Conservation (phyloP, 2,797 vertebrate genomes). For the Peromyscus attwateri region DNA sequence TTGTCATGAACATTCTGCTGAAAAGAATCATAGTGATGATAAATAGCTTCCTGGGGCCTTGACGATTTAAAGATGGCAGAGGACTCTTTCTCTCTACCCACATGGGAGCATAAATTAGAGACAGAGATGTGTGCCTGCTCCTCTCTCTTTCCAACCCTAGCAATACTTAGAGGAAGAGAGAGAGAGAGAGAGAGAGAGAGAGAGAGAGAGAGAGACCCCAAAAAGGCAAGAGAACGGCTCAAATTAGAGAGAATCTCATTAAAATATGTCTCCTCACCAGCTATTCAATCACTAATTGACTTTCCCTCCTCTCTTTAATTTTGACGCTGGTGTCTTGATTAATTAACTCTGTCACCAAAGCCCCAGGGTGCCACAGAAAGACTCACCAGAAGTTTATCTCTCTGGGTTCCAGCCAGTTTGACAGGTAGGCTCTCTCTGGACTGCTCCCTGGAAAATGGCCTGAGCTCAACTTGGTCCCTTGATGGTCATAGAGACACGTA, state of each 20-base stretch:
- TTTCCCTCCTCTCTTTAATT: constrained; percentile 84
- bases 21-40: constrained; percentile 84
- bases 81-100: constrained; percentile 70
- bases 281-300: constrained; percentile 83
- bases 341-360: constrained; percentile 82
- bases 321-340: constrained; percentile 80
- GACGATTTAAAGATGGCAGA: constrained; percentile 63
- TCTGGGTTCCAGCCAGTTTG: constrained; percentile 71
- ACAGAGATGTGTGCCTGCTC: background rate
- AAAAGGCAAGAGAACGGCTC: background rate
- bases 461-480: constrained; percentile 43
- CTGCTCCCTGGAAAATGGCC: constrained; percentile 49
- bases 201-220: background rate
- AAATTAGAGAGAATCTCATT: constrained; percentile 76
- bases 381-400: constrained; percentile 65
- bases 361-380: constrained; percentile 59
- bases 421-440: constrained; percentile 66
- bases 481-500: background rate
- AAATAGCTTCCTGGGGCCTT: constrained; percentile 82
- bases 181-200: constrained; percentile 2
- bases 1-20: constrained; percentile 84
- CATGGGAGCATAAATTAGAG: constrained; percentile 39
- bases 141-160: constrained; percentile 52
- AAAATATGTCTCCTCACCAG: constrained; percentile 73
- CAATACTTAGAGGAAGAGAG: constrained; percentile 11